phyloP scores from a whole-genome alignment of 2,888 invertebrate genomes.

The Endotricha flammealis region DNA sequence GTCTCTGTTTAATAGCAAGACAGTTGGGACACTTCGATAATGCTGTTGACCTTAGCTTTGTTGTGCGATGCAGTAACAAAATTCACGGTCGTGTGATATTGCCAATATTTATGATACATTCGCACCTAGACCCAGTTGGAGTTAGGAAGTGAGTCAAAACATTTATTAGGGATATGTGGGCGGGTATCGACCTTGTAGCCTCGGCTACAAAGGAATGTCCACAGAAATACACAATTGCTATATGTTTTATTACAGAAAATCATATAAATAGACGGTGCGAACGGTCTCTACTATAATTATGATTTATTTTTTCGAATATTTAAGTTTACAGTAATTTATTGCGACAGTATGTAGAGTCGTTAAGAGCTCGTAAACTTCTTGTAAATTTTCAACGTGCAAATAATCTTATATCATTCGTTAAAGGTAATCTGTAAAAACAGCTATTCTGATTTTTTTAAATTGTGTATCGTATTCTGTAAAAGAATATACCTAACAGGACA shows the following conservation, averaged over 20 bases:
- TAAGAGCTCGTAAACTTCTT: not conserved
- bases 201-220: conserved; percentile 50
- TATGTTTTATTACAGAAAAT: conserved; percentile 40
- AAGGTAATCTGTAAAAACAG: too few relatives aligned
- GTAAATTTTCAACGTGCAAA: too few relatives aligned
- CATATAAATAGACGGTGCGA: conserved; percentile 26
- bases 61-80: not conserved
- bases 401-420: too few relatives aligned
- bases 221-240: conserved; percentile 40
- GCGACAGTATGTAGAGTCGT: not conserved
- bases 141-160: conserved; percentile 52
- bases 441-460: too few relatives aligned
- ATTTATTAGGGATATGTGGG: conserved; percentile 39
- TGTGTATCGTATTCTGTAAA: too few relatives aligned
- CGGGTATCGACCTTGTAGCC: conserved; percentile 55
- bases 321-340: conserved; percentile 1
- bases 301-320: conserved; percentile 11
- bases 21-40: too few relatives aligned
- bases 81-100: not conserved
- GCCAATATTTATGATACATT: conserved; percentile 9
- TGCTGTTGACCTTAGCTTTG: too few relatives aligned
- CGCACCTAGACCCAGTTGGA: conserved; percentile 35
- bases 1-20: too few relatives aligned
- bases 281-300: conserved; percentile 8
- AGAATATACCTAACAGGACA: too few relatives aligned